Evolutionary conservation across 2,113 vertebrate species (phyloP).

Genomic region (Rynchops niger): DNA sequence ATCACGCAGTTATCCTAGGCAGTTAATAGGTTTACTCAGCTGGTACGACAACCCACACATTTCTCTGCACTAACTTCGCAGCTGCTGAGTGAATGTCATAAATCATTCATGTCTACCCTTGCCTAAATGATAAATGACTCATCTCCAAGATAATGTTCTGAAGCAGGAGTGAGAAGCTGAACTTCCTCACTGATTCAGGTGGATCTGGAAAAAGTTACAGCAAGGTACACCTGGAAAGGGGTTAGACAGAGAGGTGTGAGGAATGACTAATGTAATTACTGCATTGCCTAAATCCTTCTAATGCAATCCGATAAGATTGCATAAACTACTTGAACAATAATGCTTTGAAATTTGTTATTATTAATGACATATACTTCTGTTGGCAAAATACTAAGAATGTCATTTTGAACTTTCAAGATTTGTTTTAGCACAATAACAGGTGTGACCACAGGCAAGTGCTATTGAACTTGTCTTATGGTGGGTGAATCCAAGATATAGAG

Average conservation of each 20-base stretch:
- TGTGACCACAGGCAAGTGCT: background rate
- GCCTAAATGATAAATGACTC: background rate
- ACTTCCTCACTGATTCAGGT: background rate
- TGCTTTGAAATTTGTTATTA: background rate
- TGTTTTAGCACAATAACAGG: background rate
- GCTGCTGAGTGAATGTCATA: background rate
- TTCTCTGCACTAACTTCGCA: background rate
- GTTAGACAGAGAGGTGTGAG: background rate
- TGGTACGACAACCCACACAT: rapidly evolving
- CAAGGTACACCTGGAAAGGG: background rate
- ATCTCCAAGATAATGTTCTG: background rate
- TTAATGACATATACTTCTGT: background rate
- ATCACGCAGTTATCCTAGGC: background rate
- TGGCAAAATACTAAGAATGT: background rate
- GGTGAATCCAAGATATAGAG: background rate
- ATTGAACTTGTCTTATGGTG: background rate
- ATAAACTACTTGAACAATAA: background rate
- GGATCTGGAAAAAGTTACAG: background rate
- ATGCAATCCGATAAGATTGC: background rate
- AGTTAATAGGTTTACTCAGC: background rate
- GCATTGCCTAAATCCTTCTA: background rate
- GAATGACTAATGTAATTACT: background rate
- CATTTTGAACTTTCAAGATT: background rate
- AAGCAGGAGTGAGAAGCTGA: background rate
- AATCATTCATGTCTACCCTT: background rate